phyloP scores from a whole-genome alignment of 2,888 invertebrate genomes.

The Cataglyphis livida region DNA sequence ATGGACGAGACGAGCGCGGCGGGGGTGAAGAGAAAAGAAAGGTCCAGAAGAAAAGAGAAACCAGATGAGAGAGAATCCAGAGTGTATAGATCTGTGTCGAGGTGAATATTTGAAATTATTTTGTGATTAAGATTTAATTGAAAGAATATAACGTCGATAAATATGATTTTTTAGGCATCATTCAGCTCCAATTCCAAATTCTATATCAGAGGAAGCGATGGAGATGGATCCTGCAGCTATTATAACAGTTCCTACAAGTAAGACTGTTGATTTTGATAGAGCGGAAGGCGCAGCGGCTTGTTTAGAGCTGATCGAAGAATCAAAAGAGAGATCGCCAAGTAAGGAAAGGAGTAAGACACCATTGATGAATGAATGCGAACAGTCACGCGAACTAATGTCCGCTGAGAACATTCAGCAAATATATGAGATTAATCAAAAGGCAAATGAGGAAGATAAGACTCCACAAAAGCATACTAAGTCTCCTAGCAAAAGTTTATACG shows the following conservation, averaged over 20 bases:
- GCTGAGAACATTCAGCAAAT: conserved; percentile 32
- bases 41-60: conserved; percentile 83
- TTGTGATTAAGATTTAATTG: not conserved
- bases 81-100: conserved; percentile 77
- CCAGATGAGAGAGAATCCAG: conserved; percentile 79
- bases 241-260: conserved; percentile 69
- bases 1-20: conserved; percentile 87
- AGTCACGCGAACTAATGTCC: conserved; percentile 40
- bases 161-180: conserved; percentile 76
- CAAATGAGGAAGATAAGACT: conserved; percentile 38
- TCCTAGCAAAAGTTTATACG: conserved; percentile 21
- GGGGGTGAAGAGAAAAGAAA: conserved; percentile 88
- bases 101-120: conserved; percentile 62
- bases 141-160: not conserved
- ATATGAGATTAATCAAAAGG: conserved; percentile 18
- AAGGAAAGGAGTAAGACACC: conserved; percentile 84
- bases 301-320: conserved; percentile 85
- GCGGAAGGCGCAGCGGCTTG: conserved; percentile 84
- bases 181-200: conserved; percentile 81
- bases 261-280: conserved; percentile 74
- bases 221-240: conserved; percentile 76
- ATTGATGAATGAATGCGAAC: conserved; percentile 64
- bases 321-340: conserved; percentile 83
- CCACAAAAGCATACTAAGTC: conserved; percentile 50
- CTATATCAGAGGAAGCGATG: conserved; percentile 82